A percentile compares a stretch with the other conserved stretches of the same genome.
Conservation (phyloP, 2,797 vertebrate genomes). For the Muscicapa comitata region DNA sequence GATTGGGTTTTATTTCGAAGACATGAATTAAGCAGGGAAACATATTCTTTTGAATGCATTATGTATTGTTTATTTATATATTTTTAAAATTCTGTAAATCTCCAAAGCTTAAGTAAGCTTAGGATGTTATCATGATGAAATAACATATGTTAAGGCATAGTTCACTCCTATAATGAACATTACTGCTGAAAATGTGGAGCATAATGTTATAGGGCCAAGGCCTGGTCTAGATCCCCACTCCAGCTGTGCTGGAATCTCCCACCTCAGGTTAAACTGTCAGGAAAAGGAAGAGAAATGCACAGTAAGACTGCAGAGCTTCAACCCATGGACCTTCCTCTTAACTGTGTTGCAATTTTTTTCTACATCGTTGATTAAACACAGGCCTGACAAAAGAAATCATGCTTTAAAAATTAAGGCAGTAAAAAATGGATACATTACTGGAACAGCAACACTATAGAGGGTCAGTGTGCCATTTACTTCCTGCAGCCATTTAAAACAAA, state of each 20-base stretch:
- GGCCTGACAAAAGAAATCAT: not conserved
- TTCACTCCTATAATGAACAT: not conserved
- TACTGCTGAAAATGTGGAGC: not conserved
- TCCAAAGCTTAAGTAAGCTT: not conserved
- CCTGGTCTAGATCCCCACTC: not conserved
- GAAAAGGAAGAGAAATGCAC: not conserved
- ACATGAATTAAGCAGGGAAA: not conserved
- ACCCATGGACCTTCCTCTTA: not conserved
- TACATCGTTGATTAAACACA: not conserved
- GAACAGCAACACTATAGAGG: not conserved
- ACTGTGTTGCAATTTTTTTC: not conserved
- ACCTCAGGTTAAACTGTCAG: not conserved
- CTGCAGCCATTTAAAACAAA: not conserved
- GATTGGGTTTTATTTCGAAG: not conserved
- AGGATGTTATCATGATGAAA: not conserved
- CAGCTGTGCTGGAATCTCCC: not conserved
- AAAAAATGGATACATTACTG: not conserved
- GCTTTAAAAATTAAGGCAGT: not conserved
- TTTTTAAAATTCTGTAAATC: not conserved
- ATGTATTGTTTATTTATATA: not conserved
- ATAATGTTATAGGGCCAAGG: not conserved
- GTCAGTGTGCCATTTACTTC: not conserved
- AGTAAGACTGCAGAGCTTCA: not conserved
- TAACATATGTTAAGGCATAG: not conserved
- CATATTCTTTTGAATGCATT: not conserved